Percentiles rank a stretch among this genome's conserved stretches.
These are phyloP conservation scores for Solea senegalensis DNA, from an alignment of 2,113 vertebrate genomes.

Conservation along the genomic window DNA sequence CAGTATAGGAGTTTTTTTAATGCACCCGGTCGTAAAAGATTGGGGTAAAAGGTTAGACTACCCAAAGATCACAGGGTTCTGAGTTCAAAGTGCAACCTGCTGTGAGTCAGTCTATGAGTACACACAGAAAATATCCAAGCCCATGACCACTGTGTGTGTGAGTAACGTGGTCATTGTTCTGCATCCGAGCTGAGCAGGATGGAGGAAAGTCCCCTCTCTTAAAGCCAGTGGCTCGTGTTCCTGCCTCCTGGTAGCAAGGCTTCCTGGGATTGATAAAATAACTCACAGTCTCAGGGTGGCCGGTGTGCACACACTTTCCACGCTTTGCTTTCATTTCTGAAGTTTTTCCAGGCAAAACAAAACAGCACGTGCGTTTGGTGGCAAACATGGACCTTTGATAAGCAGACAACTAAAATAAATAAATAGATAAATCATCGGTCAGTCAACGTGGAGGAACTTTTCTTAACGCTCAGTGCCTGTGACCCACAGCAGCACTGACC, in stretches of 20 bases:
- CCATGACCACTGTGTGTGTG: constrained; percentile 29
- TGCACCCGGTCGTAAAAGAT: background rate
- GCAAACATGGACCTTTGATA: constrained; percentile 48
- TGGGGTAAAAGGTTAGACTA: background rate
- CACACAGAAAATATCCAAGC: constrained; percentile 42
- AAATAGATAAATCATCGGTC: too few relatives aligned
- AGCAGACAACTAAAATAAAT: constrained; percentile 13
- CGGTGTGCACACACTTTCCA: constrained; percentile 47
- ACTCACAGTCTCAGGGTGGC: constrained; percentile 20
- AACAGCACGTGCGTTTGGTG: constrained; percentile 19
- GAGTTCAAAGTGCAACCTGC: constrained; percentile 49
- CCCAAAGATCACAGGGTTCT: constrained; percentile 20
- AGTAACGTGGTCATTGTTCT: constrained; percentile 73
- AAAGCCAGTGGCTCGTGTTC: constrained; percentile 68
- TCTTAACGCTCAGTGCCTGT: background rate
- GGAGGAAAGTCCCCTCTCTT: constrained; percentile 80
- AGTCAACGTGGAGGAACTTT: background rate
- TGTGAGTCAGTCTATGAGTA: constrained; percentile 38
- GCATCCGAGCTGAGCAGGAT: constrained; percentile 57
- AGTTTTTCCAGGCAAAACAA: constrained; percentile 60
- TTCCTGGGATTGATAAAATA: constrained; percentile 77
- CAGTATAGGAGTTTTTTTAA: background rate
- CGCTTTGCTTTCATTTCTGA: constrained; percentile 39
- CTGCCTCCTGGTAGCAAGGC: constrained; percentile 66
- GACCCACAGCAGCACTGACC: constrained; percentile 42